Base-by-base conservation (phyloP, 2,888 invertebrate species). In the Noctua janthe region DNA sequence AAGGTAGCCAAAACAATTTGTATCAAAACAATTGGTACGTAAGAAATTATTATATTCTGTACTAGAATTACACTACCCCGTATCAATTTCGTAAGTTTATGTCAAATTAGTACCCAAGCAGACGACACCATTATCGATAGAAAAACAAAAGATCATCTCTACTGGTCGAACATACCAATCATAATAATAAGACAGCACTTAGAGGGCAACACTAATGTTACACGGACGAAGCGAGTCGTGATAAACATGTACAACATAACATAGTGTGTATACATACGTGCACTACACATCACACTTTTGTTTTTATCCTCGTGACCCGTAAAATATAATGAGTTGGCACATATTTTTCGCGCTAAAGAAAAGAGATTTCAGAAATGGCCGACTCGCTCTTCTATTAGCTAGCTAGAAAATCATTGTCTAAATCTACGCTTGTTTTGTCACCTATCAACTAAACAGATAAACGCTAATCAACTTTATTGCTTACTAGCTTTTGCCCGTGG, bases 321-420 rank as follows among this genome's bases (percentile, higher is more conserved):
- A 76, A 85, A 84, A 81, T 70, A 56, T 84, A 84, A 83, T 77
- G 74, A 88, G 76, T 77, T 71, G 67, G 56, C 80, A 71, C 66
- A 71, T 71, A 49, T 71, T 51, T 76, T 74, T 76, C 39, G n/a
- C 43, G 39, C 47, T 47, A 10, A 59, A 74, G 66, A 23, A 77
- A 51, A 56, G 3, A 47, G 54, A 71, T 15, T 43, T 51, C 39
- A 29, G 49, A 76, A 78, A 80, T 71, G 20, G 62, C 49, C 49
- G 62, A 20, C 51, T 47, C 47, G 70, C 1, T 77, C 54, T 64
- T 20, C 54, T 56, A 11, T 62, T 62, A 20, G 47, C 20, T 49
- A 47, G 17, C 15, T 23, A 13, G 1, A 67, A 39, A 66, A 20
- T 23, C 5, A 8, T 39, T 29, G 5, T 20, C 20, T 20, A 49